These are phyloP conservation scores for Cotesia glomerata DNA, from an alignment of 1,140 invertebrate genomes.

Conservation along the genomic window DNA sequence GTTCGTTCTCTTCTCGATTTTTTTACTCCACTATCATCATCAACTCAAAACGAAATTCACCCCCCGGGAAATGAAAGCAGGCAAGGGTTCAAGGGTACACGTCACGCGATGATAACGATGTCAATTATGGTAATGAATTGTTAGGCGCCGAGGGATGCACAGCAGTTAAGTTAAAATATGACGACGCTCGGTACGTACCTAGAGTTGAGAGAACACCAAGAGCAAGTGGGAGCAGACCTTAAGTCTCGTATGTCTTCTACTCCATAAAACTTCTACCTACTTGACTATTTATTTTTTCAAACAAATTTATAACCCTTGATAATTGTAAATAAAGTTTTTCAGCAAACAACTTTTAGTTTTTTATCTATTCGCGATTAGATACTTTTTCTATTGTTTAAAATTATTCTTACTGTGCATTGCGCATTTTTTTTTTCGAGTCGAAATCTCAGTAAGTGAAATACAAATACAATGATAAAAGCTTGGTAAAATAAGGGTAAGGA, in stretches of 20 bases:
- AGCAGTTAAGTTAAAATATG: conserved; percentile 40
- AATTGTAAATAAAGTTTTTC: no score
- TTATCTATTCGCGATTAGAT: no score
- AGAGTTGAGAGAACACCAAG: not conserved
- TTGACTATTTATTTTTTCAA: no score
- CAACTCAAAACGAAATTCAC: conserved; percentile 14
- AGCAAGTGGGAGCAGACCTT: not conserved
- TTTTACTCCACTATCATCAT: not conserved
- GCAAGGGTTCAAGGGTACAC: conserved; percentile 30
- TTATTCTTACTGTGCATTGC: no score
- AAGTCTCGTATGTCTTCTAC: conserved; percentile 3
- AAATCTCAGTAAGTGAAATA: not conserved
- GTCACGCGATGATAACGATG: conserved; percentile 36
- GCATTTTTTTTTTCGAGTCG: no score
- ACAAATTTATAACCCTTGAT: no score
- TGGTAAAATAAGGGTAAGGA: not conserved
- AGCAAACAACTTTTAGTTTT: no score
- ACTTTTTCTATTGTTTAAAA: no score
- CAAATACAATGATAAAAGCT: not conserved
- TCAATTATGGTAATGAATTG: conserved; percentile 42
- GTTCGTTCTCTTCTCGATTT: conserved; percentile 1
- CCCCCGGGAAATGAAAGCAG: conserved; percentile 23
- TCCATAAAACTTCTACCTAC: no score
- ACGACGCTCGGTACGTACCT: not conserved
- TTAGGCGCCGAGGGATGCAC: conserved; percentile 37